Evolutionary conservation across 2,113 vertebrate genomes (phyloP).

Genomic region (Scatophagus argus): DNA sequence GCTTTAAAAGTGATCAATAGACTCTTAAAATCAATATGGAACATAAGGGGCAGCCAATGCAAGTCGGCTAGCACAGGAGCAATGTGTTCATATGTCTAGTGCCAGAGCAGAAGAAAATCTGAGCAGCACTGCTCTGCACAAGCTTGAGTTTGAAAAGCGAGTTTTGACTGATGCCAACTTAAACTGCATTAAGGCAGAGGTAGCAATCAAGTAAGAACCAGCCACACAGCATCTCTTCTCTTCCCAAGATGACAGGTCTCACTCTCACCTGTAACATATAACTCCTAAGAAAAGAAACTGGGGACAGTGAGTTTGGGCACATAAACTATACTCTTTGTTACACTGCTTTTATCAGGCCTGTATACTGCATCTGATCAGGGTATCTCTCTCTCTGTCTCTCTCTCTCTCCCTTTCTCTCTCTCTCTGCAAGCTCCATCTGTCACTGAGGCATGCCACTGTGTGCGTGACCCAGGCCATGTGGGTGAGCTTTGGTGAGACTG

Average conservation of each 20-base stretch:
- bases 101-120: background rate
- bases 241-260: background rate
- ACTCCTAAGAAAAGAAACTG: background rate
- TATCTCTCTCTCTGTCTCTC: conserved; percentile 51
- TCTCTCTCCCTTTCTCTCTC: conserved; percentile 42
- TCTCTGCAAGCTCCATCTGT: conserved; percentile 76
- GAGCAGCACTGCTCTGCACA: background rate
- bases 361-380: conserved; percentile 59
- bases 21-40: background rate
- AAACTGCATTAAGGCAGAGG: background rate
- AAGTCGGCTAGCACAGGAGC: background rate
- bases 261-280: conserved; percentile 25
- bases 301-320: conserved; percentile 28
- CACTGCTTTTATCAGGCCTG: conserved; percentile 54
- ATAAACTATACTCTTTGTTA: conserved; percentile 27
- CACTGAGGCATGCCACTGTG: conserved; percentile 56
- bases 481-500: conserved; percentile 57
- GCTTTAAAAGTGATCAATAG: background rate
- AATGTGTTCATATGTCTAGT: background rate
- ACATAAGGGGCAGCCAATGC: background rate
- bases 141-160: background rate
- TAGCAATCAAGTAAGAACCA: background rate
- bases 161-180: background rate
- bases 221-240: background rate
- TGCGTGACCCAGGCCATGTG: conserved; percentile 61